These are phyloP conservation scores for Drosophila nikananu DNA, from an alignment of 1,140 invertebrate genomes.

Conservation along the genomic window DNA sequence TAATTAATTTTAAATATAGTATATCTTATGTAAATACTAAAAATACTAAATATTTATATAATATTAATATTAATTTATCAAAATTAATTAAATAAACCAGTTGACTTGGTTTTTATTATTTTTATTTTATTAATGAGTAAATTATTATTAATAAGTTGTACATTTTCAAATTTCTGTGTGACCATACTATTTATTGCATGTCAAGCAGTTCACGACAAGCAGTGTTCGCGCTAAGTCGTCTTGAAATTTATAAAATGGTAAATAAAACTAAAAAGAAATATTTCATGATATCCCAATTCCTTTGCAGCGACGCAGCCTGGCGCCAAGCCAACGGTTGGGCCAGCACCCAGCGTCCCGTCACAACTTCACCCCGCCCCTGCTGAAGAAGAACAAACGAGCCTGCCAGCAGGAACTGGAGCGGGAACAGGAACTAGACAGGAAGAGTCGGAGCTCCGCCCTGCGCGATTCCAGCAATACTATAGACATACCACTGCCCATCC, in stretches of 20 bases:
- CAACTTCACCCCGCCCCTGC: constrained; percentile 65
- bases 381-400: constrained; percentile 71
- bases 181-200: neutral
- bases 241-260: constrained; percentile 54
- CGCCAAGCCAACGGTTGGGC: constrained; percentile 71
- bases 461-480: constrained; percentile 39
- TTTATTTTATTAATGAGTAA: too few species aligned
- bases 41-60: too few species aligned
- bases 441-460: constrained; percentile 22
- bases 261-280: neutral
- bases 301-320: constrained; percentile 72
- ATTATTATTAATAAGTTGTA: too few species aligned
- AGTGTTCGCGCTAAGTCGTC: constrained; percentile 20
- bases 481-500: constrained; percentile 46
- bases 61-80: too few species aligned
- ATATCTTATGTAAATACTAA: too few species aligned
- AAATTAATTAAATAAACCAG: too few species aligned
- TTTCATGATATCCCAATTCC: neutral
- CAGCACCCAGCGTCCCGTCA: constrained; percentile 40
- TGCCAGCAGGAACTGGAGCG: constrained; percentile 67
- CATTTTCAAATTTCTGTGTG: neutral
- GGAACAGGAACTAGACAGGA: constrained; percentile 53
- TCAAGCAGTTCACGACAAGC: constrained; percentile 4
- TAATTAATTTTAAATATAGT: too few species aligned
- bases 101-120: too few species aligned